Base-by-base conservation (phyloP, 2,888 invertebrate species). In the Ophioninae sp. region DNA sequence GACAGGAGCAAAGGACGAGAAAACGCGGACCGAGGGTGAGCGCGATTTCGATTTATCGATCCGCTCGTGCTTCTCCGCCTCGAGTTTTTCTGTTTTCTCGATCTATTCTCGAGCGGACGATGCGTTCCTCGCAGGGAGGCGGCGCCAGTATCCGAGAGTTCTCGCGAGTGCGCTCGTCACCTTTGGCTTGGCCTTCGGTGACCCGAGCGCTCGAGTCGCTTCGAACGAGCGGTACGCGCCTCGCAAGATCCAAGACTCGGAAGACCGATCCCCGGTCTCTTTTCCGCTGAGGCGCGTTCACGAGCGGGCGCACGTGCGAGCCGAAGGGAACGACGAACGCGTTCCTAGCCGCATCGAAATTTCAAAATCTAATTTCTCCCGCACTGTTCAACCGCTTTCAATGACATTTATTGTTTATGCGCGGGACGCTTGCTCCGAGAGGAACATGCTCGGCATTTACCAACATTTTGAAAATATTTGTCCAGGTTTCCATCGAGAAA, bases 41-140 rank as follows among this genome's bases (percentile, higher is more conserved):
- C 79, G 81, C 83, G 79, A 79, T 86, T 86, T 86, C 85, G 85
- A 86, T 86, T 86, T 85, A 86, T 86, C 80, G 86, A 86, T 86
- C 78, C 73, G 82, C 78, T 80, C 68, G 74, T 62, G 30, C 23
- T 17, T 50, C 6, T 56, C 30, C 56, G 13, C 21, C 0, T 50
- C 50, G 50, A 17, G 6, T 13, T 17, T 30, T 65, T 37, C 37
- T 65, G 65, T 56, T 65, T 44, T 44, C n/a, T 44, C 2, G 44
- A 3, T 62, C n/a, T 73, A 41, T 44, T 61, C n/a, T 39, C 39
- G 23, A 41, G 37, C 61, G 8, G 57, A 44, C 56, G 65, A 65
- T 75, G 65, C 56, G 65, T 75, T 75, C 62, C 30, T 5, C 59
- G 59, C 62, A 72, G 20, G 10, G 20, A 39, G 21, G 61, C 23